phyloP scores from a whole-genome alignment of 2,797 vertebrate genomes.

The Tokudaia tokunoshimensis region DNA sequence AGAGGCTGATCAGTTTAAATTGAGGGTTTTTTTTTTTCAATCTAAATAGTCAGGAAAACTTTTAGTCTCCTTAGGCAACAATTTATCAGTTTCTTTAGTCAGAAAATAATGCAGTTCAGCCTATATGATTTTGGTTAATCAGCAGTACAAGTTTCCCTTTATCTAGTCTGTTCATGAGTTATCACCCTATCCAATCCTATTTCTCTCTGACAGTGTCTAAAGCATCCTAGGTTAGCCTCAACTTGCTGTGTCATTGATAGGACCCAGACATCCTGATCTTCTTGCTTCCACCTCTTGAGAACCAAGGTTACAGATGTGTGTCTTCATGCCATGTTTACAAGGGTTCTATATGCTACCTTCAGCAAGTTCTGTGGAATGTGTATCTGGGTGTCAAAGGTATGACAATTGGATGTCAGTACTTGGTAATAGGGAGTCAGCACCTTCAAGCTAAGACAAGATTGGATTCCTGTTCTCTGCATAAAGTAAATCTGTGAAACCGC shows the following conservation, averaged over 20 bases:
- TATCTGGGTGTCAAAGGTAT: background rate
- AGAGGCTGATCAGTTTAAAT: slow-evolving; percentile 4
- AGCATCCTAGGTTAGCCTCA: background rate
- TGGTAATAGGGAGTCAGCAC: background rate
- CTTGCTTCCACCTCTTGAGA: background rate
- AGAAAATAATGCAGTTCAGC: slow-evolving; percentile 25
- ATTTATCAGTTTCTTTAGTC: slow-evolving; percentile 7
- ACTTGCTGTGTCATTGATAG: background rate
- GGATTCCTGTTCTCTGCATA: background rate
- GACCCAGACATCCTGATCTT: background rate
- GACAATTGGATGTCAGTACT: background rate
- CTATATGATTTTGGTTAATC: slow-evolving; percentile 30
- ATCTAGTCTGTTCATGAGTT: background rate
- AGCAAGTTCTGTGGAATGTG: background rate
- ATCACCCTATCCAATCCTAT: background rate
- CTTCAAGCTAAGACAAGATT: background rate
- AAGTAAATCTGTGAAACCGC: background rate
- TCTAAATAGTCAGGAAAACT: slow-evolving; percentile 9
- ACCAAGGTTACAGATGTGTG: background rate
- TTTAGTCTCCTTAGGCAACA: background rate
- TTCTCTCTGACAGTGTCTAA: background rate
- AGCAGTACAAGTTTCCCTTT: background rate
- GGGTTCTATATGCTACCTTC: background rate
- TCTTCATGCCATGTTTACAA: too few relatives aligned
- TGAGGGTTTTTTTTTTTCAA: background rate